phyloP scores from a whole-genome alignment of 2,113 vertebrate species.

The Chlamydotis undulata region DNA sequence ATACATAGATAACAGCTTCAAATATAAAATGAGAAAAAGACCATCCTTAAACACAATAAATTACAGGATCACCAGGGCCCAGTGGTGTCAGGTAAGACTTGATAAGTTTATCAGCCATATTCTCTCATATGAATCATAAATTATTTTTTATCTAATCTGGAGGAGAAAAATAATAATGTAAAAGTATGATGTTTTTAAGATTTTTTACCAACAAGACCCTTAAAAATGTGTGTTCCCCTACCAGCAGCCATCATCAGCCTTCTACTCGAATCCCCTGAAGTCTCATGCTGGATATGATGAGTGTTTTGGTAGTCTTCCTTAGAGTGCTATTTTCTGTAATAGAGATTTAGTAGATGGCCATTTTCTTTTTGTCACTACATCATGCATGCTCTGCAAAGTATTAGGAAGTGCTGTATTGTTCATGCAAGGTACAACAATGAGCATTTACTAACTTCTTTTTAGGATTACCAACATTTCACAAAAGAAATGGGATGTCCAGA shows the following conservation, averaged over 20 bases:
- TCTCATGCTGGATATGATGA: background rate
- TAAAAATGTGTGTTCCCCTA: background rate
- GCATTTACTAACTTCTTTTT: background rate
- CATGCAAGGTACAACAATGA: background rate
- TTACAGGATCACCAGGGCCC: background rate
- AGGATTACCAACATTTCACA: background rate
- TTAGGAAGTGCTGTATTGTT: background rate
- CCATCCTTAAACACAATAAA: background rate
- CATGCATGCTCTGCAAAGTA: background rate
- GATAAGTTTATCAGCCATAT: background rate
- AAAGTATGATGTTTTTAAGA: background rate
- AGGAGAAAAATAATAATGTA: background rate
- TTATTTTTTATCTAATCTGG: background rate
- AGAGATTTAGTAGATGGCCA: background rate
- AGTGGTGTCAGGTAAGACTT: background rate
- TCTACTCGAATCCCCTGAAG: background rate
- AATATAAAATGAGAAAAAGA: background rate
- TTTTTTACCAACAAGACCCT: background rate
- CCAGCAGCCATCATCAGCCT: background rate
- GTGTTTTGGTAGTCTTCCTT: background rate
- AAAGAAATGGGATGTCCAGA: background rate
- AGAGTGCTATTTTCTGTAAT: rapidly evolving
- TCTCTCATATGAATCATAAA: background rate
- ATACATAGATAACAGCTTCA: background rate
- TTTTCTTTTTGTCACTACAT: background rate